Percentiles rank a stretch among this genome's conserved stretches.
These are phyloP conservation scores for Scaptomyza parva DNA, from an alignment of 2,888 invertebrate species.

Conservation along the genomic window DNA sequence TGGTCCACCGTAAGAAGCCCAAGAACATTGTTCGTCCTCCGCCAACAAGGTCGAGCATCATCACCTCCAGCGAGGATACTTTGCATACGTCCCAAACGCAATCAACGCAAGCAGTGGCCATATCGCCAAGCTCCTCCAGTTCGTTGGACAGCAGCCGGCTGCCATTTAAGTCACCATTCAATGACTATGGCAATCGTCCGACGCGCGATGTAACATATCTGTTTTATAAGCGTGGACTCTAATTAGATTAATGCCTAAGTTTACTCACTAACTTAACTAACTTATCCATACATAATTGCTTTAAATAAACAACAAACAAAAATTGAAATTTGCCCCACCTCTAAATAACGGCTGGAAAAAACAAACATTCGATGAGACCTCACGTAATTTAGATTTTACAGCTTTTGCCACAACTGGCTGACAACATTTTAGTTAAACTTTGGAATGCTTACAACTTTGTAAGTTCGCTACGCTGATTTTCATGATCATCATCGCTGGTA, in stretches of 20 bases:
- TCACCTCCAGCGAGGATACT: conserved; percentile 69
- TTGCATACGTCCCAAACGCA: conserved; percentile 51
- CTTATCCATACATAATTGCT: conserved; percentile 8
- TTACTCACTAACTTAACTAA: conserved; percentile 8
- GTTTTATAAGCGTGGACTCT: conserved; percentile 66
- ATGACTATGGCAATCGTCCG: conserved; percentile 68
- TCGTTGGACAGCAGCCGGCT: conserved; percentile 44
- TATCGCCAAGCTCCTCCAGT: conserved; percentile 6
- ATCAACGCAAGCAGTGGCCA: conserved; percentile 26
- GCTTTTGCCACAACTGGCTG: neutral
- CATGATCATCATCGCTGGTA: neutral
- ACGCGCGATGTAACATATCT: conserved; percentile 65
- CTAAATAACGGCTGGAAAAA: too few relatives aligned
- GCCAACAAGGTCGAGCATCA: conserved; percentile 27
- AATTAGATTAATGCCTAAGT: conserved; percentile 9
- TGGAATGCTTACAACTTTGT: neutral
- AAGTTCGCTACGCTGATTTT: neutral
- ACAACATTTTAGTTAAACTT: neutral
- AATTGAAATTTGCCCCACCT: neutral
- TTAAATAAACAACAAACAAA: conserved; percentile 32
- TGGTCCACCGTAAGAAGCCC: conserved; percentile 21
- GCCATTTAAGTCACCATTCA: conserved; percentile 69
- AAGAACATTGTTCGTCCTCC: neutral
- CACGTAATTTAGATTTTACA: neutral
- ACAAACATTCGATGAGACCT: conserved; percentile 1